Evolutionary conservation across 1,140 invertebrate genomes (phyloP).

Genomic region (Zaprionus nigranus): DNA sequence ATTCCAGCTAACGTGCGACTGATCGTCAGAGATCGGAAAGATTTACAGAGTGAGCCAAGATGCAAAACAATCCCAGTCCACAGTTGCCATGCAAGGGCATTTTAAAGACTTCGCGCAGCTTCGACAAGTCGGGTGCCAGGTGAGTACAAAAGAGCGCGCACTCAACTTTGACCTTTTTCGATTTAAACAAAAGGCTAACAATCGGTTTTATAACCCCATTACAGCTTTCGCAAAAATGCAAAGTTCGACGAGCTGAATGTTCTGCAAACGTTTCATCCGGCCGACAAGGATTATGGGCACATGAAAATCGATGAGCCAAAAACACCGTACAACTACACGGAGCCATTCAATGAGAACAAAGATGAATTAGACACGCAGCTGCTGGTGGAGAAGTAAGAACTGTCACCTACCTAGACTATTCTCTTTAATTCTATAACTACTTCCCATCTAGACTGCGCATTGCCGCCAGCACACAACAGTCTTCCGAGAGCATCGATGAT

Average conservation of each 20-base stretch:
- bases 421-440: background rate
- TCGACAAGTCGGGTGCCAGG: constrained; percentile 88
- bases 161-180: constrained; percentile 47
- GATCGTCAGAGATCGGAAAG: constrained; percentile 13
- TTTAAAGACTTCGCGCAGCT: constrained; percentile 95
- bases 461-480: constrained; percentile 81
- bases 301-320: constrained; percentile 99
- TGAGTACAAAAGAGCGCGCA: constrained; percentile 31
- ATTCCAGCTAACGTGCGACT: constrained; percentile 39
- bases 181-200: constrained; percentile 46
- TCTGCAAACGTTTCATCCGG: constrained; percentile 97
- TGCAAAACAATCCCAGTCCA: constrained; percentile 83
- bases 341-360: constrained; percentile 89
- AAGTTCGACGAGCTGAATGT: constrained; percentile 99
- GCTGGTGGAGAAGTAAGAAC: constrained; percentile 89
- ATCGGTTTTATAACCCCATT: constrained; percentile 25
- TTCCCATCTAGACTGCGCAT: constrained; percentile 82
- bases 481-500: constrained; percentile 86
- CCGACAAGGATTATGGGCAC: constrained; percentile 99
- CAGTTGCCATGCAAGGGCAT: constrained; percentile 96
- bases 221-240: constrained; percentile 90
- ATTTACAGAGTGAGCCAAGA: constrained; percentile 35
- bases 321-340: constrained; percentile 96
- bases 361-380: constrained; percentile 91
- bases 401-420: background rate